Conservation (phyloP, 2,797 vertebrate genomes). For the Hephaestus fuliginosus region DNA sequence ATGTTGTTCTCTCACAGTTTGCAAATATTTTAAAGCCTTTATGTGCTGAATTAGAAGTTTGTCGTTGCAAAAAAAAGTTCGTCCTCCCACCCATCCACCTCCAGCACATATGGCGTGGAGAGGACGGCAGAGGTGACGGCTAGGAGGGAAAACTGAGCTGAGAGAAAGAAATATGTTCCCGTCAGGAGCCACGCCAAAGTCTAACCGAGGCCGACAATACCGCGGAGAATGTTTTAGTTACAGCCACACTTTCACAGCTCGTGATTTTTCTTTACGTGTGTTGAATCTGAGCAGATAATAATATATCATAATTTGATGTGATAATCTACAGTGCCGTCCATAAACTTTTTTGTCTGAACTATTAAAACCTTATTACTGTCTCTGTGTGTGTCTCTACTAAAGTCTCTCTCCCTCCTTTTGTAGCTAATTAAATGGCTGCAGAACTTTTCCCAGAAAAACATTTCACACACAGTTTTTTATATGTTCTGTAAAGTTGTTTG, state of each 20-base stretch:
- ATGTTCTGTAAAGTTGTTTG: no score
- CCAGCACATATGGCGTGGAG: constrained; percentile 6
- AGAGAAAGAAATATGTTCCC: background rate
- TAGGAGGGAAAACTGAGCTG: background rate
- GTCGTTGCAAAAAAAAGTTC: no score
- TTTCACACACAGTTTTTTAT: background rate
- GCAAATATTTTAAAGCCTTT: no score
- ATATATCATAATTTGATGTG: background rate
- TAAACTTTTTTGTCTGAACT: no score
- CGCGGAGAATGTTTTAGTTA: background rate
- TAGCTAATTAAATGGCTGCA: background rate
- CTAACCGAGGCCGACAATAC: background rate
- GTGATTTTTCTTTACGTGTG: background rate
- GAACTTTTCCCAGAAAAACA: no score
- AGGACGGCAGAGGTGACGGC: background rate
- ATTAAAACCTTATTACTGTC: no score
- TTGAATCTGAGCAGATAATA: background rate
- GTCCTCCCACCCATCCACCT: background rate
- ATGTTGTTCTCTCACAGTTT: no score
- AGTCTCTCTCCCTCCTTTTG: no score
- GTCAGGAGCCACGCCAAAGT: no score
- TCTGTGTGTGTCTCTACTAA: no score
- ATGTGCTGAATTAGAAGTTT: no score
- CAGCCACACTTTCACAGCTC: background rate
- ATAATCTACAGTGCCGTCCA: no score